Base-by-base conservation (phyloP, 2,797 vertebrate species). In the Semotilus atromaculatus region DNA sequence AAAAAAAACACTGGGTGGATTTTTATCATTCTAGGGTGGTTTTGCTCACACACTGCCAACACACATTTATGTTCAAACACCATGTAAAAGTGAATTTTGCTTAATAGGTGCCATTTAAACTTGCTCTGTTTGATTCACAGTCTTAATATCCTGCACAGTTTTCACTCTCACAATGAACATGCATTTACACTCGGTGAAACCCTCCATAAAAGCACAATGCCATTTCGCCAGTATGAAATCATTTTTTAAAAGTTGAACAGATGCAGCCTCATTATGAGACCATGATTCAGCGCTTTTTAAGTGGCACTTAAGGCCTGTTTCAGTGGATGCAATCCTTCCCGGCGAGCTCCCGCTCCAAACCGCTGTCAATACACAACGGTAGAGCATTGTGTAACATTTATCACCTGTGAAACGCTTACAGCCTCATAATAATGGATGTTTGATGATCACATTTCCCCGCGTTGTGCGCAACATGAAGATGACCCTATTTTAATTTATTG, bases 261-360 rank as follows among this genome's bases (percentile, higher is more conserved):
- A 82, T 82, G 64, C 80, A 19, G 64, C 70, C 29, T 36, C 78
- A 80, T 86, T 83, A 67, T 68, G 45, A 45, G 79, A 76, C 67
- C 29, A 86, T 74, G 72, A 80, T 43, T 77, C 82, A 82, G 62
- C 60, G 53, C 64, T 45, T 75, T 64, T 67, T 79, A 66, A 82
- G 81, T 82, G 75, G 38, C 82, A 84, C 81, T 86, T 86, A 64
- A 86, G 84, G 83, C 51, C 82, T 58, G 68, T 80, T 88, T 84
- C 64, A 29, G 40, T 70, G 73, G 85, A 88, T 73, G 76, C 75
- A 85, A 86, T 85, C 81, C 67, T 68, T 78, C 23, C 55, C 8
- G 21, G 31, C 21, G 70, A 70, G 73, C 77, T 80, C 38, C 29
- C 7, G 31, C 51, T 85, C 80, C 75, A 84, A 83, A 78, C 76